Evolutionary conservation across 2,888 invertebrate species (phyloP).

Genomic region (Anaspis maculata): DNA sequence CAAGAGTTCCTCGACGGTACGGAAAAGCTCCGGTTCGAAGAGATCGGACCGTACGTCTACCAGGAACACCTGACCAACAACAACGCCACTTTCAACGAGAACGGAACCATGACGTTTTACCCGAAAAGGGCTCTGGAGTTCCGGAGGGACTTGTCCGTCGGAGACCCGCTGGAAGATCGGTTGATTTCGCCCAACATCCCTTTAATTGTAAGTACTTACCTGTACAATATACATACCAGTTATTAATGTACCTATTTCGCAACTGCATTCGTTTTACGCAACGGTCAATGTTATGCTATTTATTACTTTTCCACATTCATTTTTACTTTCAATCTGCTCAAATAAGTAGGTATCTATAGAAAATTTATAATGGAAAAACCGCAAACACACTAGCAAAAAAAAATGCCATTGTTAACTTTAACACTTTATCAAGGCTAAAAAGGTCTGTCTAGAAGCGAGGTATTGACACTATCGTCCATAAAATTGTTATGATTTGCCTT

Average conservation of each 20-base stretch:
- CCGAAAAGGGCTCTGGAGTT: conserved; percentile 54
- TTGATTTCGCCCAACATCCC: conserved; percentile 65
- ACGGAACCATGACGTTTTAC: conserved; percentile 57
- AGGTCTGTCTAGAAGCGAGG: too few species aligned
- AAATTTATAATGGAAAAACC: too few species aligned
- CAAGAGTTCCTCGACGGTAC: conserved; percentile 57
- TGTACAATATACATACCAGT: too few species aligned
- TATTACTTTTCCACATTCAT: too few species aligned
- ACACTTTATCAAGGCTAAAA: too few species aligned
- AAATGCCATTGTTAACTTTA: too few species aligned
- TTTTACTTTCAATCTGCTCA: not conserved
- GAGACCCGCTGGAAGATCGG: conserved; percentile 51
- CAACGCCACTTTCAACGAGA: conserved; percentile 55
- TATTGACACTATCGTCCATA: too few species aligned
- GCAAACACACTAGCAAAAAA: too few species aligned
- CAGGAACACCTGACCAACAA: conserved; percentile 63
- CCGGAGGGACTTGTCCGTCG: conserved; percentile 56
- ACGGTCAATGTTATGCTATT: too few species aligned
- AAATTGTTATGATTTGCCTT: too few species aligned
- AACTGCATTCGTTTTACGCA: not conserved
- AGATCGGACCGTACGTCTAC: conserved; percentile 77
- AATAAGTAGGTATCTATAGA: too few species aligned
- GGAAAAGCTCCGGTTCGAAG: conserved; percentile 58
- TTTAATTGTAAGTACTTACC: conserved; percentile 50
- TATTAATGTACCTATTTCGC: not conserved